A percentile compares a stretch with the other conserved stretches of the same genome.
These are phyloP conservation scores for Drosophila suboccidentalis DNA, from an alignment of 2,888 invertebrate species.

Conservation along the genomic window DNA sequence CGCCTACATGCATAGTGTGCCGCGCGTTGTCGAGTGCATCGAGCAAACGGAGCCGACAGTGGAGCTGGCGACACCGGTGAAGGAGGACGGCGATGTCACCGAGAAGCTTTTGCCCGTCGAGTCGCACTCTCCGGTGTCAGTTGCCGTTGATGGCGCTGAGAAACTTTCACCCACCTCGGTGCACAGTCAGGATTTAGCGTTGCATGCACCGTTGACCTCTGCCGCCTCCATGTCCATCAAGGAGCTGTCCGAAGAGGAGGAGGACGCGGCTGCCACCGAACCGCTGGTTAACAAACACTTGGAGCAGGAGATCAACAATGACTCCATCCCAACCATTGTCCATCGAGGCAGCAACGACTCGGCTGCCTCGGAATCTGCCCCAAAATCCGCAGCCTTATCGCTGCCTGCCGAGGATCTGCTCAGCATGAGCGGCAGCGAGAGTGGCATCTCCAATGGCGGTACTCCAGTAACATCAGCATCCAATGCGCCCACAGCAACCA, in stretches of 20 bases:
- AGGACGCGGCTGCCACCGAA: slow-evolving; percentile 62
- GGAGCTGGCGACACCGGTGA: slow-evolving; percentile 29
- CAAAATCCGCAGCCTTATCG: slow-evolving; percentile 81
- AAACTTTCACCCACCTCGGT: slow-evolving; percentile 70
- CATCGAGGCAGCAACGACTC: slow-evolving; percentile 74
- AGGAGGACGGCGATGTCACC: slow-evolving; percentile 66
- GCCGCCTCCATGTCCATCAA: slow-evolving; percentile 82
- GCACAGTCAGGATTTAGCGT: slow-evolving; percentile 71
- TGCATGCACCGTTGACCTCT: slow-evolving; percentile 68
- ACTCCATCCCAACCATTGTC: slow-evolving; percentile 32
- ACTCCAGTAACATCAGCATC: slow-evolving; percentile 21
- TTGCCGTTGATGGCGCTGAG: slow-evolving; percentile 46
- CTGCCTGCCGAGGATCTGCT: slow-evolving; percentile 74
- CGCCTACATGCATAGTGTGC: slow-evolving; percentile 76
- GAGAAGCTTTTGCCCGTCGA: slow-evolving; percentile 75
- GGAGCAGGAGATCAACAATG: slow-evolving; percentile 42
- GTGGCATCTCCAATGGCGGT: slow-evolving; percentile 68
- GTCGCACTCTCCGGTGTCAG: slow-evolving; percentile 22
- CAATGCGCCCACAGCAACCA: slow-evolving; percentile 55
- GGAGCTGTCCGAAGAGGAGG: slow-evolving; percentile 81
- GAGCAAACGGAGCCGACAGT: slow-evolving; percentile 56
- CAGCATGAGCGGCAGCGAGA: slow-evolving; percentile 76
- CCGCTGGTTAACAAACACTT: slow-evolving; percentile 56
- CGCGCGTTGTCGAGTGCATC: slow-evolving; percentile 80
- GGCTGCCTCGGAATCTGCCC: slow-evolving; percentile 59